phyloP scores from a whole-genome alignment of 2,888 invertebrate species.

The Morpho deidamia region DNA sequence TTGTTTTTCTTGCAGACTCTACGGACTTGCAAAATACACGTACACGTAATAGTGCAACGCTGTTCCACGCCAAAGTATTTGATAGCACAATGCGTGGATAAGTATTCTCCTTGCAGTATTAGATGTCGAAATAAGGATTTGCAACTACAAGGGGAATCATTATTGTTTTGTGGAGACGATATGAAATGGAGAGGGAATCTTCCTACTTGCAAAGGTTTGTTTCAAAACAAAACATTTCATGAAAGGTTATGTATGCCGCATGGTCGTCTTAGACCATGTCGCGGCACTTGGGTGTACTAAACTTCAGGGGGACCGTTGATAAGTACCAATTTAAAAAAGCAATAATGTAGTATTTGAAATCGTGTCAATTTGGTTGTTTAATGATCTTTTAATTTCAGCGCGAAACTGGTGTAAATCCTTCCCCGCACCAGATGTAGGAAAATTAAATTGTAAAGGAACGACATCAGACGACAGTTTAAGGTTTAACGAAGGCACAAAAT shows the following conservation, averaged over 20 bases:
- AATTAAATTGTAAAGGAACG: constrained; percentile 52
- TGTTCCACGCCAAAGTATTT: constrained; percentile 58
- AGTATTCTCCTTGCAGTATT: constrained; percentile 52
- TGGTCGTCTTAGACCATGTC: no score
- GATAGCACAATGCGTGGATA: constrained; percentile 43
- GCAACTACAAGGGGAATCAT: constrained; percentile 42
- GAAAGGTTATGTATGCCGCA: no score
- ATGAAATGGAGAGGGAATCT: constrained; percentile 55
- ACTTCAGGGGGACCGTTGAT: no score
- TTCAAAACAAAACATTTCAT: neutral
- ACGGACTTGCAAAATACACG: constrained; percentile 62
- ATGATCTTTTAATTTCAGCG: constrained; percentile 32
- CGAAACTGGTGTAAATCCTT: constrained; percentile 51
- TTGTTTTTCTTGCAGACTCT: constrained; percentile 45
- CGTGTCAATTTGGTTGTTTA: no score
- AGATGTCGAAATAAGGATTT: constrained; percentile 48
- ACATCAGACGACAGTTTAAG: constrained; percentile 31
- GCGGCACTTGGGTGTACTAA: no score
- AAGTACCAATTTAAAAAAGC: no score
- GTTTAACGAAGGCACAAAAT: constrained; percentile 55
- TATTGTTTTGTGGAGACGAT: constrained; percentile 46
- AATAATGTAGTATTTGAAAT: no score
- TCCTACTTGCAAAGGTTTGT: constrained; percentile 53
- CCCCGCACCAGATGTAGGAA: constrained; percentile 48
- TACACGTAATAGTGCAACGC: constrained; percentile 57